These are phyloP conservation scores for Caerostris darwini DNA, from an alignment of 1,140 invertebrate species.

Conservation along the genomic window DNA sequence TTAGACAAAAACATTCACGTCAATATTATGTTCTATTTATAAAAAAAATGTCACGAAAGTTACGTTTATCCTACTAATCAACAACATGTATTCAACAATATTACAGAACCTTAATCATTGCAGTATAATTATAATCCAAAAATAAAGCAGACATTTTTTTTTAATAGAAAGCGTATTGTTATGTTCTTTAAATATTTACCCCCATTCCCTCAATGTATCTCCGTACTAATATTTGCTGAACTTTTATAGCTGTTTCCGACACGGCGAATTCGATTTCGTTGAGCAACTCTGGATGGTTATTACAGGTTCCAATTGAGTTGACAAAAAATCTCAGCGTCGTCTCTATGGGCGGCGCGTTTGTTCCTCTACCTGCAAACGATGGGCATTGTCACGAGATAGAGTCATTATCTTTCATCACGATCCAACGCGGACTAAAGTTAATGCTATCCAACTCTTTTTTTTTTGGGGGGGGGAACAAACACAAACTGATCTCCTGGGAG, in stretches of 20 bases:
- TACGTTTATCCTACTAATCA: too few species aligned
- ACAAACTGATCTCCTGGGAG: background rate
- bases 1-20: too few species aligned
- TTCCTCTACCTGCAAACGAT: conserved; percentile 14
- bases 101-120: too few species aligned
- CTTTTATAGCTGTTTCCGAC: background rate
- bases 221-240: background rate
- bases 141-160: too few species aligned
- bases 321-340: conserved; percentile 26
- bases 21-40: too few species aligned
- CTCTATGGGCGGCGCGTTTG: background rate
- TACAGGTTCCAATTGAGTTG: conserved; percentile 18
- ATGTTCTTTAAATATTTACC: background rate
- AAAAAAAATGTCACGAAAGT: too few species aligned
- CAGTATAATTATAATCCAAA: too few species aligned
- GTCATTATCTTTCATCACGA: background rate
- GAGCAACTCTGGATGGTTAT: background rate
- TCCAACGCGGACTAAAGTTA: background rate
- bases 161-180: background rate
- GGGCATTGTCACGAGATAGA: conserved; percentile 27
- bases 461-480: conserved; percentile 2
- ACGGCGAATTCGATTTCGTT: background rate
- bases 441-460: background rate
- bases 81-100: too few species aligned
- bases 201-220: background rate